Conservation (phyloP, 2,113 vertebrate species). For the Hyla sarda region DNA sequence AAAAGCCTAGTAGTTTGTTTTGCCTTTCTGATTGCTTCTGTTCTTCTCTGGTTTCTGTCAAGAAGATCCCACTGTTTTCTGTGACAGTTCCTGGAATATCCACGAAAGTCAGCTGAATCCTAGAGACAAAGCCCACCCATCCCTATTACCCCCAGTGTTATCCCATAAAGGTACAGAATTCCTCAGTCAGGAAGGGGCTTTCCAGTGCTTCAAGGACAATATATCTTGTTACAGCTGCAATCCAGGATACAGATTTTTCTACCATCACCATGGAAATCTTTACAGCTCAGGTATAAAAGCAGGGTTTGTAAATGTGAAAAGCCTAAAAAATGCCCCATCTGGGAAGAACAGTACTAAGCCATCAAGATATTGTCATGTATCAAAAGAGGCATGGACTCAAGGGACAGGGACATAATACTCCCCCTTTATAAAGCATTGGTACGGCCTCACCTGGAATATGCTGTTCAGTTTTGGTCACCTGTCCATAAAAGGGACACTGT, state of each 20-base stretch:
- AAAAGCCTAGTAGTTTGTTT: neutral
- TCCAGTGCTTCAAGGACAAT: constrained; percentile 23
- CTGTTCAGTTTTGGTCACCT: no score
- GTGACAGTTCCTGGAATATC: neutral
- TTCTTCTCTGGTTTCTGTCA: constrained; percentile 3
- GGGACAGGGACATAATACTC: no score
- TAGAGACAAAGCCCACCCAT: constrained; percentile 2
- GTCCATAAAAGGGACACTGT: no score
- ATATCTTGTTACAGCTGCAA: neutral
- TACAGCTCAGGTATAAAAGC: neutral
- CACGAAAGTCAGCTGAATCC: neutral
- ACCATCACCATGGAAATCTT: constrained; percentile 41
- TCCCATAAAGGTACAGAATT: neutral
- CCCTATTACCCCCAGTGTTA: neutral
- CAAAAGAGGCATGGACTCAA: no score
- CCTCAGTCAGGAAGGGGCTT: constrained; percentile 11
- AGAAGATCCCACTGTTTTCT: neutral
- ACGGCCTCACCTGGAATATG: no score
- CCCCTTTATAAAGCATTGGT: no score
- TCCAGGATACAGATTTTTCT: neutral
- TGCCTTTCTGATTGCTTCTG: neutral
- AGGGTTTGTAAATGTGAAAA: neutral
- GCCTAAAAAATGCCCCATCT: neutral
- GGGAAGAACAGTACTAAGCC: neutral
- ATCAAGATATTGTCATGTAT: no score